phyloP scores from a whole-genome alignment of 2,113 vertebrate species.

The Nesoenas mayeri region DNA sequence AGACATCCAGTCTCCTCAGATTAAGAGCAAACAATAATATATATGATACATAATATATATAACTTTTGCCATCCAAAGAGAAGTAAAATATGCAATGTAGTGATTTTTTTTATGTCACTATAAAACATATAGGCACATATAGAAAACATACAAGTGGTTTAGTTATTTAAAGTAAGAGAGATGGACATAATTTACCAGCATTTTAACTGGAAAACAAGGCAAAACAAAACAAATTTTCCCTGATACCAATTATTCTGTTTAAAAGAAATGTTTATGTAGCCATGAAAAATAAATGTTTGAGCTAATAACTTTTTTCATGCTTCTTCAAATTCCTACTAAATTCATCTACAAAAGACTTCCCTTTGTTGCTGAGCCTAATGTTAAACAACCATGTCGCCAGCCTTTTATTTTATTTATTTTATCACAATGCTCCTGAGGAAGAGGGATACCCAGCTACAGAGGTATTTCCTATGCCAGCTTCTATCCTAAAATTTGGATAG shows the following conservation, averaged over 20 bases:
- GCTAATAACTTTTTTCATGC: constrained; percentile 12
- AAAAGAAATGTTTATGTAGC: background rate
- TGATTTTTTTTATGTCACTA: background rate
- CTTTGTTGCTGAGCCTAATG: background rate
- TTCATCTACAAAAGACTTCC: background rate
- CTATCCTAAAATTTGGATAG: background rate
- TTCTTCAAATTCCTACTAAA: constrained; percentile 10
- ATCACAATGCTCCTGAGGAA: background rate
- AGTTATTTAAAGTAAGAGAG: background rate
- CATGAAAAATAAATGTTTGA: constrained; percentile 8
- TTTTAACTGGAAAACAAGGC: background rate
- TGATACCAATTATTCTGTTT: background rate
- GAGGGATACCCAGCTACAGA: constrained; percentile 12
- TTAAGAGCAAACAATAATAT: background rate
- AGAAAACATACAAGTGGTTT: background rate
- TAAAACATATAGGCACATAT: background rate
- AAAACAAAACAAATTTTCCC: background rate
- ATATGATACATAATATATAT: background rate
- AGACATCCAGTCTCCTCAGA: background rate
- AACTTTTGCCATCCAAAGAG: background rate
- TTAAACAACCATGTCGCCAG: background rate
- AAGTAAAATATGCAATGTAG: background rate
- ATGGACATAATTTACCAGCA: background rate
- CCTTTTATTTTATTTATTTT: background rate
- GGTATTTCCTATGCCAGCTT: constrained; percentile 2